phyloP scores from a whole-genome alignment of 2,888 invertebrate species.

The Dastarcus helophoroides region DNA sequence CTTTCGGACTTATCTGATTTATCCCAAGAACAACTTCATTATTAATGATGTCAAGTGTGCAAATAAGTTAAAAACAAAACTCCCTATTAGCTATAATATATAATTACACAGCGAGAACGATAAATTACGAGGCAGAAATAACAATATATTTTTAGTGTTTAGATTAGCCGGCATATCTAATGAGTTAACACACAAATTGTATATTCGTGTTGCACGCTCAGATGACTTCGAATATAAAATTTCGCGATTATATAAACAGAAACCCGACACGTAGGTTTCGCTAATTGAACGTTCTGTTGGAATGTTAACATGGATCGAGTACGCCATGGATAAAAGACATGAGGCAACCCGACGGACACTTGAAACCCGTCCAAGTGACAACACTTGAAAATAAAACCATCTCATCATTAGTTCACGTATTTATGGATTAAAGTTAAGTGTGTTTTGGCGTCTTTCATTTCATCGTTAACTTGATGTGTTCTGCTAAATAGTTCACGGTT shows the following conservation, averaged over 20 bases:
- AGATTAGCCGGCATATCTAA: conserved; percentile 5
- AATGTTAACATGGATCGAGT: conserved; percentile 17
- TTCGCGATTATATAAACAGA: conserved; percentile 20
- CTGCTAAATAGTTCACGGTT: conserved; percentile 10
- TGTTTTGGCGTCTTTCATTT: conserved; percentile 17
- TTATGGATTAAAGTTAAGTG: conserved; percentile 19
- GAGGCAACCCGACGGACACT: conserved; percentile 17
- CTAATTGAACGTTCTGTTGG: conserved; percentile 23
- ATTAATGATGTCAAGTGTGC: too few species aligned
- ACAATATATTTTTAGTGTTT: too few species aligned
- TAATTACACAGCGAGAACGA: too few species aligned
- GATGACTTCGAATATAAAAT: conserved; percentile 16
- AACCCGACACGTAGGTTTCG: conserved; percentile 19
- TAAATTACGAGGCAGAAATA: too few species aligned
- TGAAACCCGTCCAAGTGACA: conserved; percentile 24
- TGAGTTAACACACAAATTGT: conserved; percentile 16
- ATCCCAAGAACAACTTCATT: too few species aligned
- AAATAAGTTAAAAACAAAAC: too few species aligned
- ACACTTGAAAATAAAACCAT: conserved; percentile 24
- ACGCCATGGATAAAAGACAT: conserved; percentile 16
- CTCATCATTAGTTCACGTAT: conserved; percentile 25
- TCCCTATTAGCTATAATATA: too few species aligned
- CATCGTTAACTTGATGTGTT: conserved; percentile 13
- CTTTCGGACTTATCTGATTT: too few species aligned
- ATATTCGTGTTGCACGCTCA: conserved; percentile 20